A percentile compares a stretch with the other conserved stretches of the same genome.
Evolutionary conservation across 2,113 vertebrate genomes (phyloP).

Genomic region (Pelecanus crispus): DNA sequence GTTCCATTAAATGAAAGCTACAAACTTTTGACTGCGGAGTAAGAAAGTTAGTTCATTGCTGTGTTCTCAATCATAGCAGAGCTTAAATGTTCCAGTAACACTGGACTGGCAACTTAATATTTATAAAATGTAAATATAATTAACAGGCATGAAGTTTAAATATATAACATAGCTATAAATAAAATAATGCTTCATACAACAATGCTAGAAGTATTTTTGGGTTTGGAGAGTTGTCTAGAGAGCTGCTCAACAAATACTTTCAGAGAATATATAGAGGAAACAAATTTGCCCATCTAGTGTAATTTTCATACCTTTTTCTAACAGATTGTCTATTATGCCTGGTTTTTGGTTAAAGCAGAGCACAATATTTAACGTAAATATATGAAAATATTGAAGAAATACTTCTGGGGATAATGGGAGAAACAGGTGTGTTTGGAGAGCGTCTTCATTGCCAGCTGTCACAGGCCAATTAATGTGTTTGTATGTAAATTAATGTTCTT

Average conservation of each 20-base stretch:
- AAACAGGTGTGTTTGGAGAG: not conserved
- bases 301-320: not conserved
- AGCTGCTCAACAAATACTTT: not conserved
- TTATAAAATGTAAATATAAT: not conserved
- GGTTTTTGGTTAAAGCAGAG: not conserved
- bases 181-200: not conserved
- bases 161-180: not conserved
- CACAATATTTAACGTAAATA: not conserved
- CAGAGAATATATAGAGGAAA: not conserved
- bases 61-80: not conserved
- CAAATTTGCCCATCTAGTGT: not conserved
- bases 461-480: not conserved
- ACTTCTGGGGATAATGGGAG: not conserved
- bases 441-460: not conserved
- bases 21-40: not conserved
- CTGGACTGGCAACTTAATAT: not conserved
- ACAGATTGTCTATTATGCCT: not conserved
- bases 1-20: not conserved
- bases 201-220: not conserved
- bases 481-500: not conserved
- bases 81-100: not conserved
- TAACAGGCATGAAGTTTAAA: not conserved
- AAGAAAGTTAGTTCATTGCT: not conserved
- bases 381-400: not conserved
- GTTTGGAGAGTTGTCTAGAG: not conserved